A percentile compares a stretch with the other conserved stretches of the same genome.
These are phyloP conservation scores for Bungarus multicinctus DNA, from an alignment of 2,113 vertebrate species.

Conservation along the genomic window DNA sequence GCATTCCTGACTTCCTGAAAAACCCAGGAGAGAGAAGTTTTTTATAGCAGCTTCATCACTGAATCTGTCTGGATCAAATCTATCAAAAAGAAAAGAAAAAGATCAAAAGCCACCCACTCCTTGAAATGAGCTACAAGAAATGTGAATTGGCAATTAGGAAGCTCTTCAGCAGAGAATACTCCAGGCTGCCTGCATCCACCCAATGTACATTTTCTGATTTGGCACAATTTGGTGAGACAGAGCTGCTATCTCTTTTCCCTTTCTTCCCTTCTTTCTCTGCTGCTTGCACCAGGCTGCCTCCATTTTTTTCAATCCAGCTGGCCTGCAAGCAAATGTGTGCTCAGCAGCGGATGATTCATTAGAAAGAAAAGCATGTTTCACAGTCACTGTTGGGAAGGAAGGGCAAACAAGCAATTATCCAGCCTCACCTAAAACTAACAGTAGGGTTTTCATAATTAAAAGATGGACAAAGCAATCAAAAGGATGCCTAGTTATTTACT, in stretches of 20 bases:
- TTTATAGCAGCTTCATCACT: constrained; percentile 77
- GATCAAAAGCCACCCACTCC: constrained; percentile 8
- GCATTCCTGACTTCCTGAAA: constrained; percentile 90
- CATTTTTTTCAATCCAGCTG: constrained; percentile 38
- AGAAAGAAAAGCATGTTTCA: constrained; percentile 53
- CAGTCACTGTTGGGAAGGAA: constrained; percentile 21
- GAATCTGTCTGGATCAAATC: constrained; percentile 92
- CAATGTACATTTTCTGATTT: neutral
- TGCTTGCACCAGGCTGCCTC: constrained; percentile 24
- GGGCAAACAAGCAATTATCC: constrained; percentile 43
- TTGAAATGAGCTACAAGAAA: neutral
- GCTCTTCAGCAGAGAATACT: neutral
- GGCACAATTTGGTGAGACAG: neutral
- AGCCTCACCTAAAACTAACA: constrained; percentile 43
- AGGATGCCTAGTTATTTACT: constrained; percentile 18
- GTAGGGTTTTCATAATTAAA: constrained; percentile 23
- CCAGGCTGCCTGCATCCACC: neutral
- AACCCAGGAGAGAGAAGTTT: constrained; percentile 87
- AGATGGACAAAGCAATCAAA: constrained; percentile 23
- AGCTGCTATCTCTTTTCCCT: neutral
- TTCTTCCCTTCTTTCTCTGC: neutral
- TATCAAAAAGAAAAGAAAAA: constrained; percentile 47
- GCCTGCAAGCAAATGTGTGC: constrained; percentile 5
- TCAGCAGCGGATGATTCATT: constrained; percentile 53
- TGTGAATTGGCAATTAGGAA: neutral